Percentiles rank a stretch among this genome's conserved stretches.
phyloP scores from a whole-genome alignment of 2,797 vertebrate species.

The Bryconaethiops microstoma region DNA sequence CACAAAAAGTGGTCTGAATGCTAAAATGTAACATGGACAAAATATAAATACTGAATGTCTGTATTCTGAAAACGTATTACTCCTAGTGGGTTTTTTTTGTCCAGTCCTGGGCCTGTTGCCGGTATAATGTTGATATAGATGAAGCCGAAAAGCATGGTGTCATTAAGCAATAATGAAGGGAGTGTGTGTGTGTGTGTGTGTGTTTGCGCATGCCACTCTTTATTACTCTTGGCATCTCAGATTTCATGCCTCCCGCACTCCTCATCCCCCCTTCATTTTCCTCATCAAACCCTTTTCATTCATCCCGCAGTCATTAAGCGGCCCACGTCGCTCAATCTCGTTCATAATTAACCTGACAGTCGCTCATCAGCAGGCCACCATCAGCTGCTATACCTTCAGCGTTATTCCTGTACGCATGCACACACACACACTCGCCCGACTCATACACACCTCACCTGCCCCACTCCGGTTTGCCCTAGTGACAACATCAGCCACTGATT shows the following conservation, averaged over 20 bases:
- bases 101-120: background rate
- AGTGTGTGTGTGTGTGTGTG: conserved; percentile 56
- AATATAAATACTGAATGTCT: too few species aligned
- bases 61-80: too few species aligned
- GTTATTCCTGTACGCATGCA: conserved; percentile 23
- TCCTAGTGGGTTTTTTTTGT: background rate
- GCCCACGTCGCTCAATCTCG: conserved; percentile 79
- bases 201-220: conserved; percentile 79
- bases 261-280: conserved; percentile 86
- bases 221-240: conserved; percentile 98
- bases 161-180: conserved; percentile 14
- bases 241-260: conserved; percentile 96
- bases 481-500: conserved; percentile 81
- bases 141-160: background rate
- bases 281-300: conserved; percentile 72
- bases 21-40: too few species aligned
- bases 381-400: conserved; percentile 63
- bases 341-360: conserved; percentile 83
- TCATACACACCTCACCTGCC: conserved; percentile 15
- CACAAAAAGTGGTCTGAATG: too few species aligned
- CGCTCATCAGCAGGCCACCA: conserved; percentile 75
- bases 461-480: conserved; percentile 71
- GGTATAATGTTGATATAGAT: background rate
- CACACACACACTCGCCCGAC: conserved; percentile 21
- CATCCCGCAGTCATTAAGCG: conserved; percentile 76